These are phyloP conservation scores for Psophia crepitans DNA, from an alignment of 2,113 vertebrate species.

Conservation along the genomic window DNA sequence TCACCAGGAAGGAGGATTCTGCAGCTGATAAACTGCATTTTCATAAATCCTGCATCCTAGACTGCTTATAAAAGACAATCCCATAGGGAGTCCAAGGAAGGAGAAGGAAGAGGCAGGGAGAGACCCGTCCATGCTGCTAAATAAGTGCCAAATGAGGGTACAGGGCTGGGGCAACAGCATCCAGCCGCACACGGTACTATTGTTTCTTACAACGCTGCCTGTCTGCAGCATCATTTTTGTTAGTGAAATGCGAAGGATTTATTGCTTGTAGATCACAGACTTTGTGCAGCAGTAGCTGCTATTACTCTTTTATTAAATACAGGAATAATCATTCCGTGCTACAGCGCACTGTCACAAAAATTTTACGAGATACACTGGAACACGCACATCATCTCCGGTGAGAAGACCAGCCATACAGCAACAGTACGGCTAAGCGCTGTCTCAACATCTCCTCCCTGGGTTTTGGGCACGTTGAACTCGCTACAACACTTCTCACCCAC, in stretches of 20 bases:
- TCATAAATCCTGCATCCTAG: background rate
- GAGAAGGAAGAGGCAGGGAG: background rate
- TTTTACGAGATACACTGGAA: background rate
- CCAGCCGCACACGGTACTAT: accelerated
- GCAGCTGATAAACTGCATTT: background rate
- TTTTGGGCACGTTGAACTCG: background rate
- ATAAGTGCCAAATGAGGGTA: background rate
- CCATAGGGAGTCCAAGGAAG: background rate
- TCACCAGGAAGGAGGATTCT: background rate
- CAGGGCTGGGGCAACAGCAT: background rate
- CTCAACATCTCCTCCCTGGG: background rate
- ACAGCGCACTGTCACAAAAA: background rate
- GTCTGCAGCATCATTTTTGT: background rate
- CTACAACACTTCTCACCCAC: background rate
- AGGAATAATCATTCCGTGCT: background rate
- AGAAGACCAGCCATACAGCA: background rate
- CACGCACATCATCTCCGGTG: background rate
- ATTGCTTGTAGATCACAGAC: background rate
- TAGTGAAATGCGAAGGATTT: background rate
- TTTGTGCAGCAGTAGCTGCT: background rate
- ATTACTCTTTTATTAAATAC: background rate
- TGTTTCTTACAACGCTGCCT: background rate
- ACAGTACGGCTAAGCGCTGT: background rate
- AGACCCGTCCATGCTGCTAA: background rate
- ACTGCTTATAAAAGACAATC: background rate